These are phyloP conservation scores for Prionailurus bengalensis DNA, from an alignment of 2,113 vertebrate species.

Conservation along the genomic window DNA sequence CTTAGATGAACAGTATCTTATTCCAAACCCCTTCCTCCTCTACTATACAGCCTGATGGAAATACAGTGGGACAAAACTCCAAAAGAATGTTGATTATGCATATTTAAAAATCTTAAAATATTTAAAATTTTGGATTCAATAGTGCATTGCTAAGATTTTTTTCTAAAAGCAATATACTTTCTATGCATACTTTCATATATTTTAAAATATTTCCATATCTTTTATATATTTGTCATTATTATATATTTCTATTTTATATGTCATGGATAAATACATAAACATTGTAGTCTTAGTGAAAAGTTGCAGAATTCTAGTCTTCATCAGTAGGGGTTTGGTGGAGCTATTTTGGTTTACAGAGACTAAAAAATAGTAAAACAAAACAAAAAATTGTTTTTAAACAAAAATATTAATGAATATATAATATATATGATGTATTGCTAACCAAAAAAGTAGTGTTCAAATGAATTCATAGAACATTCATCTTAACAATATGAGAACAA, in stretches of 20 bases:
- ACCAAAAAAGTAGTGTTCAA: neutral
- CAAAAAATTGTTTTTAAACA: too few species aligned
- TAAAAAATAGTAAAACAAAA: neutral
- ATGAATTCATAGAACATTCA: neutral
- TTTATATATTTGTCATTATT: neutral
- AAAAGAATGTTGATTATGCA: neutral
- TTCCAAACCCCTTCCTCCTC: neutral
- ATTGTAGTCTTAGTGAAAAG: neutral
- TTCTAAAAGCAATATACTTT: neutral
- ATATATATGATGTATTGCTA: neutral
- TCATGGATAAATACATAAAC: neutral
- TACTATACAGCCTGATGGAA: neutral
- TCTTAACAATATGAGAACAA: neutral
- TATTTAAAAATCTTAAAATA: neutral
- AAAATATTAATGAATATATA: neutral
- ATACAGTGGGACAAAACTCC: neutral
- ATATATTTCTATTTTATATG: neutral
- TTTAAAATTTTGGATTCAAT: neutral
- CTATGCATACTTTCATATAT: neutral
- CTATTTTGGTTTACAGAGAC: neutral
- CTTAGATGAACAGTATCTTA: neutral
- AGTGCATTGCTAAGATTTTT: neutral
- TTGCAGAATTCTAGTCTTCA: neutral
- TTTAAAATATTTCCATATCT: neutral
- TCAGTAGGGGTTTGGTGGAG: neutral